These are phyloP conservation scores for Sinopyrophorus schimmeli DNA, from an alignment of 2,888 invertebrate genomes.

Conservation along the genomic window DNA sequence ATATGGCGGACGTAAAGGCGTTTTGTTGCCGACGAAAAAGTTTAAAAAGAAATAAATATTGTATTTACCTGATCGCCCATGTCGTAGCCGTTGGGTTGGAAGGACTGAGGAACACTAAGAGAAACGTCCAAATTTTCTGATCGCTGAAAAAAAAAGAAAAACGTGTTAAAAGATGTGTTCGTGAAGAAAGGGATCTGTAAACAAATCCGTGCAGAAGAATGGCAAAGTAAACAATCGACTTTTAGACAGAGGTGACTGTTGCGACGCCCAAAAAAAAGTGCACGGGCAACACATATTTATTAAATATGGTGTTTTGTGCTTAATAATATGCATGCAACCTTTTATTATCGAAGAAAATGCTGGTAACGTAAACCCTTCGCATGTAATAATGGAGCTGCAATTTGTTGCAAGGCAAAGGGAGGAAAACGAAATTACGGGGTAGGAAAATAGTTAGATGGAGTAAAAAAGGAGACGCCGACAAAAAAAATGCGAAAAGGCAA, in stretches of 20 bases:
- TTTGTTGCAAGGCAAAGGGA: slow-evolving; percentile 13
- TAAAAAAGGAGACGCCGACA: slow-evolving; percentile 10
- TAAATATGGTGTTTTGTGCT: slow-evolving; percentile 21
- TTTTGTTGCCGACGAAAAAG: too few relatives aligned
- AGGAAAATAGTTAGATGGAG: slow-evolving; percentile 11
- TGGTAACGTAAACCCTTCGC: slow-evolving; percentile 9
- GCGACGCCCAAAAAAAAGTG: too few relatives aligned
- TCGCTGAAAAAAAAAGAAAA: slow-evolving; percentile 66
- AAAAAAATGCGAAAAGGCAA: slow-evolving; percentile 22
- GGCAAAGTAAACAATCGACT: too few relatives aligned
- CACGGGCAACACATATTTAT: slow-evolving; percentile 17
- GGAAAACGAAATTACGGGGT: slow-evolving; percentile 1
- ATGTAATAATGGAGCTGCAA: slow-evolving; percentile 23
- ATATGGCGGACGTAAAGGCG: too few relatives aligned
- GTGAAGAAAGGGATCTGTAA: too few relatives aligned
- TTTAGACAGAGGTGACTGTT: too few relatives aligned
- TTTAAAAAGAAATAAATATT: too few relatives aligned
- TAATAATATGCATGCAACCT: slow-evolving; percentile 27
- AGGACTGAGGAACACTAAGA: slow-evolving; percentile 69
- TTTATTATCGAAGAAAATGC: slow-evolving; percentile 19
- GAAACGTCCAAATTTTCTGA: slow-evolving; percentile 76
- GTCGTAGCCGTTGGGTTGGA: slow-evolving; percentile 69
- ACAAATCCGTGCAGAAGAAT: too few relatives aligned
- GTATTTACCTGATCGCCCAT: slow-evolving; percentile 75
- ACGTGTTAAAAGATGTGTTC: too few relatives aligned